Percentiles rank a stretch among this genome's conserved stretches.
phyloP scores from a whole-genome alignment of 1,140 invertebrate genomes.

The Oscheius sp. region DNA sequence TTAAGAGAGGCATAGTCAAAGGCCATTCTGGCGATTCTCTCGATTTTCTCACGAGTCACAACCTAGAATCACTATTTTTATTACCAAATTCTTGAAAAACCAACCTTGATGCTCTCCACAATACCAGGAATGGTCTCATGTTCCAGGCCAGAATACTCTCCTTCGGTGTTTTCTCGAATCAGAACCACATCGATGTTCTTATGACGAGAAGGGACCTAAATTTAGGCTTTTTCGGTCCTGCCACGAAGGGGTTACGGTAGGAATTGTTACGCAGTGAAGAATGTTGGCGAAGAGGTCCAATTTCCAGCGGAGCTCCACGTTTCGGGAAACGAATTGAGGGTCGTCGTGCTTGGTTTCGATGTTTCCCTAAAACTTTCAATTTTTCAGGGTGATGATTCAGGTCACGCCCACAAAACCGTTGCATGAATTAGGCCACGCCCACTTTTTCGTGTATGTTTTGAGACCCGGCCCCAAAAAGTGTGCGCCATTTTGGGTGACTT shows the following conservation, averaged over 20 bases:
- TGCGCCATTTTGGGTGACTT: no score
- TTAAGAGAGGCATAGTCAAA: slow-evolving; percentile 88
- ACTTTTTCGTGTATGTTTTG: no score
- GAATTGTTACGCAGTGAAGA: slow-evolving; percentile 87
- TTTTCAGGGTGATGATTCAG: not conserved
- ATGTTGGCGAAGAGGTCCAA: slow-evolving; percentile 70
- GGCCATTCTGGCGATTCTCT: slow-evolving; percentile 87
- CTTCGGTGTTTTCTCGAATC: slow-evolving; percentile 69
- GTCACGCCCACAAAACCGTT: no score
- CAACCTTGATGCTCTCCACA: slow-evolving; percentile 85
- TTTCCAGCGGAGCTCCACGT: slow-evolving; percentile 51
- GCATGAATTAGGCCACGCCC: no score
- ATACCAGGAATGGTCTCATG: slow-evolving; percentile 91
- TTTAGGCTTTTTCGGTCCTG: slow-evolving; percentile 64
- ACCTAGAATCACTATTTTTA: slow-evolving; percentile 64
- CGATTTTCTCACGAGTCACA: slow-evolving; percentile 86
- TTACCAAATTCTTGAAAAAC: slow-evolving; percentile 20
- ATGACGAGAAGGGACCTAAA: slow-evolving; percentile 74
- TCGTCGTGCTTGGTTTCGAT: slow-evolving; percentile 61
- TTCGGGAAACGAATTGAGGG: slow-evolving; percentile 55
- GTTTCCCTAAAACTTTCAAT: slow-evolving; percentile 49
- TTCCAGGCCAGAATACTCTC: slow-evolving; percentile 82
- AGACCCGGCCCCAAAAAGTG: no score
- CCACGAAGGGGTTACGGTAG: slow-evolving; percentile 69
- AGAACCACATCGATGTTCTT: slow-evolving; percentile 66